phyloP scores from a whole-genome alignment of 2,888 invertebrate species.

The Gisinianus flammeolus region DNA sequence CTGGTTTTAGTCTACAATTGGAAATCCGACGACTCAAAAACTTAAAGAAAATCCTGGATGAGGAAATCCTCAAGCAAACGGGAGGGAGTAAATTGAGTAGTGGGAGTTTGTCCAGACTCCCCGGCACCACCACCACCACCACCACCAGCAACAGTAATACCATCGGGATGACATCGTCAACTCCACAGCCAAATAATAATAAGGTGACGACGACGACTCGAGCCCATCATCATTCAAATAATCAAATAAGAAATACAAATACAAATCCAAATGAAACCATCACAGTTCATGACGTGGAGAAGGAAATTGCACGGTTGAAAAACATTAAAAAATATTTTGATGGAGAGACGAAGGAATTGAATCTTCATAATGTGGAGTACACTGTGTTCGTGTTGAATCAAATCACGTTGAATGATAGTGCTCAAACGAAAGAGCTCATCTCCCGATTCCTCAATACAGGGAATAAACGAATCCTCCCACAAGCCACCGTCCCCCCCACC shows the following conservation, averaged over 20 bases:
- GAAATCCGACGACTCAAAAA: slow-evolving; percentile 17
- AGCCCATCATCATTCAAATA: neutral
- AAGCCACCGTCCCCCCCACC: neutral
- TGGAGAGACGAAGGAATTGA: slow-evolving; percentile 17
- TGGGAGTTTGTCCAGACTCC: neutral
- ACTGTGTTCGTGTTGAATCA: slow-evolving; percentile 26
- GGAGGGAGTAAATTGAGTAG: neutral
- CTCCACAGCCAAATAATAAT: neutral
- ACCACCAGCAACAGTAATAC: neutral
- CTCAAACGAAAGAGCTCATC: neutral
- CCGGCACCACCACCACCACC: neutral
- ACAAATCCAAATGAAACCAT: neutral
- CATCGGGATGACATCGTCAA: neutral
- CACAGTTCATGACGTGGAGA: slow-evolving; percentile 23
- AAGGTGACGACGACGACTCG: neutral
- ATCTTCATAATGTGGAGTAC: slow-evolving; percentile 14
- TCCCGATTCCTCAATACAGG: neutral
- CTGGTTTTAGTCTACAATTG: slow-evolving; percentile 5
- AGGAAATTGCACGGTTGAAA: slow-evolving; percentile 18
- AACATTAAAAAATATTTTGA: slow-evolving; percentile 31
- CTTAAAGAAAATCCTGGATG: slow-evolving; percentile 16
- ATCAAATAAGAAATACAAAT: neutral
- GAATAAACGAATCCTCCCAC: neutral
- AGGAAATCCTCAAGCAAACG: slow-evolving; percentile 1
- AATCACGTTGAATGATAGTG: neutral